Evolutionary conservation across 2,797 vertebrate genomes (phyloP).

Genomic region (Huso huso): DNA sequence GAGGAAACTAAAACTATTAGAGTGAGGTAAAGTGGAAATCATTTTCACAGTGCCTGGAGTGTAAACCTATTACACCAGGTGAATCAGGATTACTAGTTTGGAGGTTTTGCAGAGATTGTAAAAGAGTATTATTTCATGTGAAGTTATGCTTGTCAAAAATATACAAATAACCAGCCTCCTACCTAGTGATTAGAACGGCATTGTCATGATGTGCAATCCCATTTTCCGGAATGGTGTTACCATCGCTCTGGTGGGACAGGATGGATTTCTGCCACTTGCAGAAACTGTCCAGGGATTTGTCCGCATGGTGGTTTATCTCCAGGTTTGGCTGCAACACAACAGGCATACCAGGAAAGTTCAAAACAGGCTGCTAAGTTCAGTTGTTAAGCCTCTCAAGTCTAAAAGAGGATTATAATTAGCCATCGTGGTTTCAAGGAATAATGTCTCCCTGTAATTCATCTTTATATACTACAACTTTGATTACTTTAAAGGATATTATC

Average conservation of each 20-base stretch:
- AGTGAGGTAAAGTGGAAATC: no score
- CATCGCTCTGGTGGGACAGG: conserved; percentile 88
- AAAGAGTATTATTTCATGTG: not conserved
- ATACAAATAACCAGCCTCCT: conserved; percentile 35
- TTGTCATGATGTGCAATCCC: conserved; percentile 98
- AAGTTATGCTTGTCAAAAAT: not conserved
- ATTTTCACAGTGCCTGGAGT: no score
- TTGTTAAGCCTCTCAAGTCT: conserved; percentile 66
- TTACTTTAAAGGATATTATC: no score
- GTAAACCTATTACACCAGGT: not conserved
- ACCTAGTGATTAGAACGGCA: conserved; percentile 97
- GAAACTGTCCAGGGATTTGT: conserved; percentile 99
- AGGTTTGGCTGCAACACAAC: conserved; percentile 87
- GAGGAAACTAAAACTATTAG: no score
- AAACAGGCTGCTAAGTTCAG: conserved; percentile 72
- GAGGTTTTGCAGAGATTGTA: not conserved
- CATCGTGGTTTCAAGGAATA: no score
- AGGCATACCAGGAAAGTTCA: conserved; percentile 66
- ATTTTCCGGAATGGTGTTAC: conserved; percentile 96
- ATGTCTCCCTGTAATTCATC: no score
- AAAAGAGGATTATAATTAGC: conserved; percentile 67
- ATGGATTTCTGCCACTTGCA: conserved; percentile 99
- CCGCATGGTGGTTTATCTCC: conserved; percentile 98
- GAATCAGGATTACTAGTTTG: not conserved
- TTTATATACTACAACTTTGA: no score